A percentile compares a stretch with the other conserved stretches of the same genome.
Conservation (phyloP, 2,113 vertebrate genomes). For the Corydoras maculifer region DNA sequence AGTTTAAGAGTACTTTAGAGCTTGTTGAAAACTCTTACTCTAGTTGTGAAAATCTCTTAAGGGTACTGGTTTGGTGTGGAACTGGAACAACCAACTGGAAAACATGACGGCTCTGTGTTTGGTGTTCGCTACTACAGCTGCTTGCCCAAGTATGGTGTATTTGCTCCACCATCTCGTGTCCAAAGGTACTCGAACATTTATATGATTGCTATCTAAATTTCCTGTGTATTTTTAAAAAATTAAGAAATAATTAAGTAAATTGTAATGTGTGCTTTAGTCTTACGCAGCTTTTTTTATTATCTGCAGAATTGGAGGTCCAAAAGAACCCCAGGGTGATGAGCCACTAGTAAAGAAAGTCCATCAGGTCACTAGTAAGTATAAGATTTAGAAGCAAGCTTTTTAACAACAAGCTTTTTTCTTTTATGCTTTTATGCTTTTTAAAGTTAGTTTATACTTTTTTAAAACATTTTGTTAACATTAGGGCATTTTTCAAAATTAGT, state of each 20-base stretch:
- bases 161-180: constrained; percentile 84
- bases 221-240: no score
- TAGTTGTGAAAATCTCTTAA: constrained; percentile 35
- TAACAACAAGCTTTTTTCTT: no score
- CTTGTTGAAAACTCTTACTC: no score
- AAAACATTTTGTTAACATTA: no score
- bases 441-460: no score
- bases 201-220: no score
- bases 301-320: constrained; percentile 75
- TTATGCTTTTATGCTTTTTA: no score
- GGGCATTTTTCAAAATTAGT: no score
- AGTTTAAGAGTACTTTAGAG: no score
- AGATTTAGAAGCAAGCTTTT: background rate
- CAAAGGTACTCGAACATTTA: constrained; percentile 66
- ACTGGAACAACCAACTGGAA: constrained; percentile 80
- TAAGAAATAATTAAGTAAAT: no score
- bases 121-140: constrained; percentile 87
- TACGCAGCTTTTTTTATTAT: constrained; percentile 13
- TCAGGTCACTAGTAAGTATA: constrained; percentile 80
- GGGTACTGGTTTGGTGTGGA: constrained; percentile 88
- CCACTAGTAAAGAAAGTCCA: constrained; percentile 82
- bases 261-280: no score
- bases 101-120: constrained; percentile 85
- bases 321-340: constrained; percentile 67
- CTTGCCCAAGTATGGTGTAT: constrained; percentile 80